Conservation (phyloP, 1,140 invertebrate genomes). For the Rhyacophila brunnea region DNA sequence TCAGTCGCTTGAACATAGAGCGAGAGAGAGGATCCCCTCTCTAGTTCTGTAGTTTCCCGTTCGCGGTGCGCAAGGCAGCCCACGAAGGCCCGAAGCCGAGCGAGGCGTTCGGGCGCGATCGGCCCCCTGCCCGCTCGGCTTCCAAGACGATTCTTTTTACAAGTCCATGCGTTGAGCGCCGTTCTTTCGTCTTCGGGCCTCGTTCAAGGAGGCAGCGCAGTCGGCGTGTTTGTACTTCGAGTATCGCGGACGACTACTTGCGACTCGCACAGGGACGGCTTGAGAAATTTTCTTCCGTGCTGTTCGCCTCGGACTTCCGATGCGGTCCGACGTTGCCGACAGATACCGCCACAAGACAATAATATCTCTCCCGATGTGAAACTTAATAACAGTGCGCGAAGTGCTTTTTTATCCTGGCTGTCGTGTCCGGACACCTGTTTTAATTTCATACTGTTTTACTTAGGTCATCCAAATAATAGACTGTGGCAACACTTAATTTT, state of each 20-base stretch:
- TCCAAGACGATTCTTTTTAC: constrained; percentile 26
- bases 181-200: constrained; percentile 27
- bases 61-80: not conserved
- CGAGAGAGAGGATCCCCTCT: constrained; percentile 8
- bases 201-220: constrained; percentile 14
- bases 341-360: too few species aligned
- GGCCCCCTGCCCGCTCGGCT: constrained; percentile 17
- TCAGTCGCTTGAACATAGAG: not conserved
- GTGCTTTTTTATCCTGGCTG: not conserved
- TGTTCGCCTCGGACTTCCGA: not conserved
- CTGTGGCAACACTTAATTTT: constrained; percentile 9
- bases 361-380: too few species aligned
- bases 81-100: constrained; percentile 7
- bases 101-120: constrained; percentile 16
- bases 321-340: not conserved
- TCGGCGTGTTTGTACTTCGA: not conserved
- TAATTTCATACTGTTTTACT: constrained; percentile 1
- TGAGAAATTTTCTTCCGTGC: not conserved
- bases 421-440: constrained; percentile 21
- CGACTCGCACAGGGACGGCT: not conserved
- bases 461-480: not conserved
- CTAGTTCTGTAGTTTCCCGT: not conserved
- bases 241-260: not conserved
- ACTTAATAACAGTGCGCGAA: too few species aligned
- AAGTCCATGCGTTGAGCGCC: constrained; percentile 18